These are phyloP conservation scores for Tetramorium alpestre DNA, from an alignment of 1,140 invertebrate species.

Conservation along the genomic window DNA sequence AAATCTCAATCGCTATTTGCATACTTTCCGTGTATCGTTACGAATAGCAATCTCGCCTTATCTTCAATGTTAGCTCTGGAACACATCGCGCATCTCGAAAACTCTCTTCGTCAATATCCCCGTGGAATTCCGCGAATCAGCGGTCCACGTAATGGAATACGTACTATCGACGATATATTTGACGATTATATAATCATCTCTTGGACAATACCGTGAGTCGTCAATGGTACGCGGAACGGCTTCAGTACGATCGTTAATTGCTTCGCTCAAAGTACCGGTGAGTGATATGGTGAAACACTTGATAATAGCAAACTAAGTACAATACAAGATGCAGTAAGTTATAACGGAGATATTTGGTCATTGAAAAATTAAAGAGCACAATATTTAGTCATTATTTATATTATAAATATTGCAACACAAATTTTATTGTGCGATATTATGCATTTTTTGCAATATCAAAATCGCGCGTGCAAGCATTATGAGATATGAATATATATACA, in stretches of 20 bases:
- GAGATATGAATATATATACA: too few species aligned
- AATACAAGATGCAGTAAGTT: background rate
- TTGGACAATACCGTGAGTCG: background rate
- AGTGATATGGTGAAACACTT: background rate
- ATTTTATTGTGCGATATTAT: background rate
- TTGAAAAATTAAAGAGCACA: background rate
- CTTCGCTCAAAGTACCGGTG: background rate
- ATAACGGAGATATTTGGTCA: background rate
- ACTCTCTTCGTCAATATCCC: background rate
- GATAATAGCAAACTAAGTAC: background rate
- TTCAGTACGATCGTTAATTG: constrained; percentile 34
- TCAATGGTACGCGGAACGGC: background rate
- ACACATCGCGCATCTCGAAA: background rate
- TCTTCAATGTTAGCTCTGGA: background rate
- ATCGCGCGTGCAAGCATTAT: too few species aligned
- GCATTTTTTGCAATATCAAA: background rate
- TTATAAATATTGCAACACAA: background rate
- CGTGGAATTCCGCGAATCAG: constrained; percentile 18
- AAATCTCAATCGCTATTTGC: constrained; percentile 18
- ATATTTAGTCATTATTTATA: background rate
- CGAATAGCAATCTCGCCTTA: constrained; percentile 32
- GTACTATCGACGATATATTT: background rate
- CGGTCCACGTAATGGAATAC: constrained; percentile 28
- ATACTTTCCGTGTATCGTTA: constrained; percentile 17
- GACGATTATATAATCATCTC: constrained; percentile 22